phyloP scores from a whole-genome alignment of 1,140 invertebrate species.

The Trichonephila inaurata region DNA sequence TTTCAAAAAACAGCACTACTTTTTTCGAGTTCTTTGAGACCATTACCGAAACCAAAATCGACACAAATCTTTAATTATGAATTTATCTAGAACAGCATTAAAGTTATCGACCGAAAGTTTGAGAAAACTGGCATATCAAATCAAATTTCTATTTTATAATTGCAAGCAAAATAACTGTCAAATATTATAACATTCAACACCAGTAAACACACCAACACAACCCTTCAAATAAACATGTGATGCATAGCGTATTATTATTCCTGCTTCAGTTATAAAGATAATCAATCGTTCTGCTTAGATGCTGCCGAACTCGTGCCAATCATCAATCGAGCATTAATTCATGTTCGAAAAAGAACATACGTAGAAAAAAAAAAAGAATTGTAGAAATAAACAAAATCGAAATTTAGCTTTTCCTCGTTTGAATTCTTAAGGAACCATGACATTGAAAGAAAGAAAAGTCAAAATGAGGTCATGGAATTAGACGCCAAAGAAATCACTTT shows the following conservation, averaged over 20 bases:
- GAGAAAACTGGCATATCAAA: no score
- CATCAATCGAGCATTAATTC: slow-evolving; percentile 47
- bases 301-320: slow-evolving; percentile 20
- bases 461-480: slow-evolving; percentile 45
- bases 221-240: background rate
- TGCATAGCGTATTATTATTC: slow-evolving; percentile 23
- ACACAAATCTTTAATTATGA: no score
- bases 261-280: slow-evolving; percentile 45
- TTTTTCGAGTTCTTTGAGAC: no score
- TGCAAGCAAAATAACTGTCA: background rate
- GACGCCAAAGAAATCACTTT: slow-evolving; percentile 20
- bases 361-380: background rate
- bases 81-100: background rate
- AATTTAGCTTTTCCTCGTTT: slow-evolving; percentile 4
- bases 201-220: no score
- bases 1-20: no score
- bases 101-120: no score
- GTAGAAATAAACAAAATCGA: slow-evolving; percentile 48
- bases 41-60: no score
- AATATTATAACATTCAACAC: background rate
- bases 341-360: background rate
- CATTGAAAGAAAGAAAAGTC: slow-evolving; percentile 27
- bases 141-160: no score
- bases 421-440: background rate
- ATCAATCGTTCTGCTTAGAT: background rate